Conservation (phyloP, 2,888 invertebrate genomes). For the Caenorhabditis sp. region DNA sequence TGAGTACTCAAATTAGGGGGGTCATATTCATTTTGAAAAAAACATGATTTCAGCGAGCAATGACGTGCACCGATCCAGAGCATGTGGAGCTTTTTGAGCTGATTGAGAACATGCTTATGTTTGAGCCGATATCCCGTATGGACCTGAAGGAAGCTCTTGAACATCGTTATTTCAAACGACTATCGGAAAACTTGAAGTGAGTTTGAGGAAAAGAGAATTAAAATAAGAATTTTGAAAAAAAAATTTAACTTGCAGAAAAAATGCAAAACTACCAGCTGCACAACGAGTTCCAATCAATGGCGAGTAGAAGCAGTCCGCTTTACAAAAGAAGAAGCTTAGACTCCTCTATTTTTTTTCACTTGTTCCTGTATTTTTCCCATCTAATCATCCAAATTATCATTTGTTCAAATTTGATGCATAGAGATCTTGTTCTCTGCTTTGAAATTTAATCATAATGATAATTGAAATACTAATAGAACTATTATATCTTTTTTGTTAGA, state of each 20-base stretch:
- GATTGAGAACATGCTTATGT: conserved; percentile 96
- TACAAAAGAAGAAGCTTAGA: too few relatives aligned
- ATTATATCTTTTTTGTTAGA: too few relatives aligned
- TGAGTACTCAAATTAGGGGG: too few relatives aligned
- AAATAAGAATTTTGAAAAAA: too few relatives aligned
- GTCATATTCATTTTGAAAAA: too few relatives aligned
- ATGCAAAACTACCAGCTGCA: not conserved
- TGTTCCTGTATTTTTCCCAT: too few relatives aligned
- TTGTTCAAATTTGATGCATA: too few relatives aligned
- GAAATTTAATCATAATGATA: too few relatives aligned
- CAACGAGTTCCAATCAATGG: not conserved
- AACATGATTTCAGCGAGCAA: conserved; percentile 91
- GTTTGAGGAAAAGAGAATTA: not conserved
- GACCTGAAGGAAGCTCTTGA: conserved; percentile 91
- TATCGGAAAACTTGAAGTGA: conserved; percentile 57
- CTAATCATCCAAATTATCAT: too few relatives aligned
- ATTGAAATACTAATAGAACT: too few relatives aligned
- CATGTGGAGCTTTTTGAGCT: conserved; percentile 95
- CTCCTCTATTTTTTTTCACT: too few relatives aligned
- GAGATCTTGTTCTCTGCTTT: too few relatives aligned
- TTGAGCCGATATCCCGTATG: conserved; percentile 94
- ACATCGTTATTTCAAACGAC: conserved; percentile 91
- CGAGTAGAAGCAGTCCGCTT: not conserved
- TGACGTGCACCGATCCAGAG: conserved; percentile 92
- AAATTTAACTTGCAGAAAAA: not conserved